Base-by-base conservation (phyloP, 2,797 vertebrate species). In the Chiroxiphia lanceolata region DNA sequence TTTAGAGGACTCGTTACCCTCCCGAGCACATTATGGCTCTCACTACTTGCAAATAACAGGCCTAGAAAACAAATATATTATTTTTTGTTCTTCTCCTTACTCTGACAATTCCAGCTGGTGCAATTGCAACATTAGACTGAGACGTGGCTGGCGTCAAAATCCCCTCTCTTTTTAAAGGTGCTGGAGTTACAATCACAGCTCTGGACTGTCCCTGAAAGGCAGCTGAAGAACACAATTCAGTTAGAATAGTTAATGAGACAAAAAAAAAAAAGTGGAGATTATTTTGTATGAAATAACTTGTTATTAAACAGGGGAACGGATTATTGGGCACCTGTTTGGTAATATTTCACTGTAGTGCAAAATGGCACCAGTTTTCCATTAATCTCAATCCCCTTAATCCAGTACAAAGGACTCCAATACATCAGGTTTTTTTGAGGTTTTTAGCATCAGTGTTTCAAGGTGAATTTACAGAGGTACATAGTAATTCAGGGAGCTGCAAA, bases 121-220 rank as follows among this genome's bases (percentile, higher is more conserved):
- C 79, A 80, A 99, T 98, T 96, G 99, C 98, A 92, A 99, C 96
- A 33, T 96, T 98, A 53, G 99, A 93, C 71, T 98, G 98, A 65
- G 98, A 97, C 61, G 98, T 97, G 8, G 98, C 92, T 57, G 98
- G 97, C n/a, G 98, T 97, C 96, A 98, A 94, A 93, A 98, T 97
- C 61, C 98, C 98, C 36, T 99, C 99, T 86, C 98, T 97, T 97
- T 99, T 99, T 96, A 99, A 95, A 89, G 98, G 97, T 57, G 98
- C 97, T 31, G 98, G 98, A 14, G 99, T 98, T 93, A 99, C 98
- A 77, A 99, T 99, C 96, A 99, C 98, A 78, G 99, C 98, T 88
- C 98, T 98, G 45, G 98, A 88, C 57, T 98, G 98, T 95, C 98
- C 98, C 96, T 98, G 83, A 96, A 99, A 99, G 81, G 98, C 97